A percentile compares a stretch with the other conserved stretches of the same genome.
These are phyloP conservation scores for Cotesia chilonis DNA, from an alignment of 1,140 invertebrate genomes.

Conservation along the genomic window DNA sequence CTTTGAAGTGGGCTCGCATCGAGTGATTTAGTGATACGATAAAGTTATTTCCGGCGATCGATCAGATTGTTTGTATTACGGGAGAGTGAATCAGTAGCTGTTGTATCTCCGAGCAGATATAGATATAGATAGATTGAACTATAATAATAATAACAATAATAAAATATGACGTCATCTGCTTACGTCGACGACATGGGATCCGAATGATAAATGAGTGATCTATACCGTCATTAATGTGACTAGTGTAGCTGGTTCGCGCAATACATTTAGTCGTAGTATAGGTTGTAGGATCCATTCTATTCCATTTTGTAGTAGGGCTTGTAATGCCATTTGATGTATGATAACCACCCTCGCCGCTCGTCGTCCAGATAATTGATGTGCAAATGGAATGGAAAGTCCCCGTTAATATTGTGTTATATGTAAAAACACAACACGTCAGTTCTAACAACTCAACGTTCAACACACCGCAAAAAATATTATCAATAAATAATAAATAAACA, in stretches of 20 bases:
- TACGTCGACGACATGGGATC: conserved; percentile 1
- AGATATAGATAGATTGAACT: too few species aligned
- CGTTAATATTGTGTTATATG: not conserved
- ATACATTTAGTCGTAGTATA: not conserved
- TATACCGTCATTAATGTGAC: conserved; percentile 8
- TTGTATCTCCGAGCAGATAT: too few species aligned
- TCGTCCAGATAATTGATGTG: not conserved
- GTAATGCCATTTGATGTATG: conserved; percentile 3
- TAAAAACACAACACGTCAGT: not conserved
- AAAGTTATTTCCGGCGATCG: too few species aligned
- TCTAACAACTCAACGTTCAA: not conserved
- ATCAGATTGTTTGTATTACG: too few species aligned
- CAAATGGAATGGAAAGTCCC: not conserved
- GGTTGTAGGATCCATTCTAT: not conserved
- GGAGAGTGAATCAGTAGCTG: too few species aligned
- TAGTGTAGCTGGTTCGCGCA: conserved; percentile 5
- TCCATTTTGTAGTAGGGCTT: conserved; percentile 2
- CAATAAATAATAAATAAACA: not conserved
- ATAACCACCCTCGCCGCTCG: not conserved
- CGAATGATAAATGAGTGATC: conserved; percentile 13
- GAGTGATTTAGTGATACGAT: too few species aligned
- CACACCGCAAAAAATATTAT: not conserved
- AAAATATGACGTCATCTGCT: not conserved
- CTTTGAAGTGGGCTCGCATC: too few species aligned
- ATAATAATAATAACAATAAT: too few species aligned